phyloP scores from a whole-genome alignment of 2,113 vertebrate species.

The Hirundichthys speculiger region DNA sequence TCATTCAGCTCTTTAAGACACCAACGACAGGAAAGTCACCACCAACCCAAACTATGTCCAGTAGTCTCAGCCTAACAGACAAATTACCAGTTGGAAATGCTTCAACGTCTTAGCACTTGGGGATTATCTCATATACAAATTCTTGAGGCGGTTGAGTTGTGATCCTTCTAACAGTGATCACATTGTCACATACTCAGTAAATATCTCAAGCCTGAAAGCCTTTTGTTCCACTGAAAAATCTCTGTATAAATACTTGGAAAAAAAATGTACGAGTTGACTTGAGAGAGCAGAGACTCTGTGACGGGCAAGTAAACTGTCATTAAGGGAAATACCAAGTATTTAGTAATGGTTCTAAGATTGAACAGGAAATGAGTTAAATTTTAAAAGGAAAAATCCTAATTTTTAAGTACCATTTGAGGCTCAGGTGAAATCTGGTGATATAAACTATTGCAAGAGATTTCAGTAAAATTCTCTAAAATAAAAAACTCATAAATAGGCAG shows the following conservation, averaged over 20 bases:
- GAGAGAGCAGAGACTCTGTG: conserved; percentile 10
- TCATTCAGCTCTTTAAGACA: conserved; percentile 60
- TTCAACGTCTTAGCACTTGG: conserved; percentile 47
- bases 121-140: conserved; percentile 70
- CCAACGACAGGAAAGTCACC: conserved; percentile 64
- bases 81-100: conserved; percentile 54
- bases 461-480: no score
- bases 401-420: neutral
- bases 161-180: conserved; percentile 61
- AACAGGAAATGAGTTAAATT: neutral
- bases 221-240: conserved; percentile 67
- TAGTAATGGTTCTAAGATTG: neutral
- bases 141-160: conserved; percentile 63
- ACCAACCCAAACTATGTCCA: conserved; percentile 35
- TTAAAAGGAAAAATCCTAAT: conserved; percentile 10
- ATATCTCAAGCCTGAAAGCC: conserved; percentile 43
- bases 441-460: neutral
- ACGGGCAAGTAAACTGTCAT: conserved; percentile 44
- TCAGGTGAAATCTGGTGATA: neutral
- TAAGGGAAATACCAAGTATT: neutral
- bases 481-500: no score
- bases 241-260: conserved; percentile 59
- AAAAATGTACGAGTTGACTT: conserved; percentile 46
- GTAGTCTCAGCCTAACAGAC: conserved; percentile 42
- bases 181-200: conserved; percentile 65